A percentile compares a stretch with the other conserved stretches of the same genome.
Conservation (phyloP, 2,113 vertebrate genomes). For the Tragelaphus imberbis region DNA sequence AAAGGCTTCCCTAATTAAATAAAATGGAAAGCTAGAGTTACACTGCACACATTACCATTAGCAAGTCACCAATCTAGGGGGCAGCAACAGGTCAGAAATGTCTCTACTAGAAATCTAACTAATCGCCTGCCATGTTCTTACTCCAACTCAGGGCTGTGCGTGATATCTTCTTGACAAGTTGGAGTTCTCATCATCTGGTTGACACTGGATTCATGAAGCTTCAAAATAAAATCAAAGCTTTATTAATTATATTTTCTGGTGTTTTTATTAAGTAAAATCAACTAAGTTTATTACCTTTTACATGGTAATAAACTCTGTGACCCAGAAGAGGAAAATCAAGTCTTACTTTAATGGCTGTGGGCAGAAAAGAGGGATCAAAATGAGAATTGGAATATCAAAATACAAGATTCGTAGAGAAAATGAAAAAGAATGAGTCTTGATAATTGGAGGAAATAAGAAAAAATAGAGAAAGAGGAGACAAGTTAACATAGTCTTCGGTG, state of each 20-base stretch:
- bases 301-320: background rate
- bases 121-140: background rate
- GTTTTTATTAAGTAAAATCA: background rate
- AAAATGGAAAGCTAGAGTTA: background rate
- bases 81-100: background rate
- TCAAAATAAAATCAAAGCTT: background rate
- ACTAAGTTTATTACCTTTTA: background rate
- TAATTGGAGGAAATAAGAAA: background rate
- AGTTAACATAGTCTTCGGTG: background rate
- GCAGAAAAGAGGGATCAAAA: background rate
- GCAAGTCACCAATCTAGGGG: background rate
- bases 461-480: background rate
- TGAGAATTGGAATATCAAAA: background rate
- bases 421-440: background rate
- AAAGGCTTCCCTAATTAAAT: background rate
- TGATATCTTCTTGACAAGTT: background rate
- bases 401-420: background rate
- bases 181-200: background rate
- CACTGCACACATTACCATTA: background rate
- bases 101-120: background rate
- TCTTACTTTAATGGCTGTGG: background rate
- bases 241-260: background rate
- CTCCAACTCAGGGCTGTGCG: background rate
- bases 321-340: background rate
- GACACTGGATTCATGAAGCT: background rate